Base-by-base conservation (phyloP, 2,888 invertebrate genomes). In the Lacanobia oleracea region DNA sequence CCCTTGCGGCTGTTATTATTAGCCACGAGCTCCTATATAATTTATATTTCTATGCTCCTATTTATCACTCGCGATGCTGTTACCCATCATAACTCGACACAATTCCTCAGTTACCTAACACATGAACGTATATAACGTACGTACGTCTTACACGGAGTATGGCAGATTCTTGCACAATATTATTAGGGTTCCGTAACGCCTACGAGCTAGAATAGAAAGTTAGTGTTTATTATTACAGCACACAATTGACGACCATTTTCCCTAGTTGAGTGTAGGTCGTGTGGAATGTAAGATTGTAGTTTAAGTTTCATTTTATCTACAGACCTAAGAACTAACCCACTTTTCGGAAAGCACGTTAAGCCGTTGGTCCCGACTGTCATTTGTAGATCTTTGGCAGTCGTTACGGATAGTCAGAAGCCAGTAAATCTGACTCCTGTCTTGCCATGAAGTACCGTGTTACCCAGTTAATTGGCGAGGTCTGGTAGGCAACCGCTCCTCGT, bases 141-240 rank as follows among this genome's bases (percentile, higher is more conserved):
- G 12, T 40, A 48, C n/a, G 37, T n/a, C 14, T 51, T 2, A 53
- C 27, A 48, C 43, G 27, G 40, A 48, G n/a, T 60, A 45, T 23
- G 8, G 9, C 57, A 77, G 16, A 60, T 59, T 48, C 62, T 75
- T 75, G 53, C 73, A 60, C 48, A 73, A 79, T 50, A n/a, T 51
- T 45, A 62, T 51, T 45, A 62, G 56, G 65, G 45, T 74, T 76
- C 76, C 65, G 60, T 51, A 61, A 73, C 45, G 21, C 65, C 54
- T 23, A 65, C 45, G 12, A n/a, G 21, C 33, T 60, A 40, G 62
- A 73, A 59, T 40, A 60, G 81, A 79, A 79, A 79, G 79, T 59
- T 45, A 67, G 45, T 67, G 62, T 66, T 75, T 78, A 57, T 75
- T 78, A 60, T 76, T 72, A 56, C 21, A 54, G 51, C 61, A 33